These are phyloP conservation scores for Dendrocincla tyrannina DNA, from an alignment of 2,797 vertebrate genomes.

Conservation along the genomic window DNA sequence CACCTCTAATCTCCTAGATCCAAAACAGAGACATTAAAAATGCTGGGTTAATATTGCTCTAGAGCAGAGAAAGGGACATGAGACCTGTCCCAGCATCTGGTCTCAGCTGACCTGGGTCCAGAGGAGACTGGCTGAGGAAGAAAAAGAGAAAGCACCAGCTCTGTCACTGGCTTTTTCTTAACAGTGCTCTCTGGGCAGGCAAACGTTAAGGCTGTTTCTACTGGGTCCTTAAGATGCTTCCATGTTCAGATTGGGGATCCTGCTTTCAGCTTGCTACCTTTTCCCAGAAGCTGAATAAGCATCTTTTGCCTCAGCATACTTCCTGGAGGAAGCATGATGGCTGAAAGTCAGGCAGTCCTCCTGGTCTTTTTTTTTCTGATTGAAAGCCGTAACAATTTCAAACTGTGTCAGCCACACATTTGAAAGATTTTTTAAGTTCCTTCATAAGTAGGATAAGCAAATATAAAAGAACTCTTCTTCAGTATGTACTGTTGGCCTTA, in stretches of 20 bases:
- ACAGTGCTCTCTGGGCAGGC: not conserved
- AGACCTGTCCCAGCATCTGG: not conserved
- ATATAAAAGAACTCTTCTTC: not conserved
- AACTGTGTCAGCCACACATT: not conserved
- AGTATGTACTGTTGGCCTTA: not conserved
- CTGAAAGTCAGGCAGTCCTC: not conserved
- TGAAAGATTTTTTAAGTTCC: not conserved
- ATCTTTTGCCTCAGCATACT: not conserved
- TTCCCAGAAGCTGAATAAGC: not conserved
- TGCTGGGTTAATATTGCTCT: not conserved
- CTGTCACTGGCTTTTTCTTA: not conserved
- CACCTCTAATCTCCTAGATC: not conserved
- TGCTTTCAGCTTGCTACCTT: not conserved
- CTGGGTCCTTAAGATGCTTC: not conserved
- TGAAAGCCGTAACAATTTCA: not conserved
- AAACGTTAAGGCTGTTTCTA: not conserved
- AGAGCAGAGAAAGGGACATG: not conserved
- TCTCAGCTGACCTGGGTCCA: not conserved
- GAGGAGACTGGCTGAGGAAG: not conserved
- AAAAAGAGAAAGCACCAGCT: not conserved
- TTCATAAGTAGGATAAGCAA: not conserved
- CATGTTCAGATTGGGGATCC: not conserved
- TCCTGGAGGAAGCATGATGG: not conserved
- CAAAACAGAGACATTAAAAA: not conserved
- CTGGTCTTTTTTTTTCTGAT: not conserved